These are phyloP conservation scores for Puntigrus tetrazona DNA, from an alignment of 2,113 vertebrate genomes.

Conservation along the genomic window DNA sequence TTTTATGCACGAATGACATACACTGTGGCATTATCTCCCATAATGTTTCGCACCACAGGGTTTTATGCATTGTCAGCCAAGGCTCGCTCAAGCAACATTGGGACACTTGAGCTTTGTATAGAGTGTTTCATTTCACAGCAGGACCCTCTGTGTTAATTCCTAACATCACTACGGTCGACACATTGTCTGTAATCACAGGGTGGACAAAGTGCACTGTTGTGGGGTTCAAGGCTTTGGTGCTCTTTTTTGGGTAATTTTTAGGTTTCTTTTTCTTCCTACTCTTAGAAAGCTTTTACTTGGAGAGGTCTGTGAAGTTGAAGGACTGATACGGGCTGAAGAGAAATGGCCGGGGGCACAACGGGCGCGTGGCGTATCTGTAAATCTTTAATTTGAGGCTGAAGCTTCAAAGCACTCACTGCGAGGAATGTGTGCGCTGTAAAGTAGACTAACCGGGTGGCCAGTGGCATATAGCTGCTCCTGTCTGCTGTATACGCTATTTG, in stretches of 20 bases:
- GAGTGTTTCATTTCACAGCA: neutral
- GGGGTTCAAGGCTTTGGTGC: neutral
- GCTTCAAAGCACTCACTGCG: neutral
- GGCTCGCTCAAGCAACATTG: neutral
- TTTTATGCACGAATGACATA: neutral
- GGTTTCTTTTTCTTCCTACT: neutral
- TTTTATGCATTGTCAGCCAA: neutral
- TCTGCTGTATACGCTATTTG: neutral
- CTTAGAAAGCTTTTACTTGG: conserved; percentile 29
- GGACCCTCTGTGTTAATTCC: conserved; percentile 1
- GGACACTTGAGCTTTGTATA: neutral
- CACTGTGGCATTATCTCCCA: neutral
- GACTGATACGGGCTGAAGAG: neutral
- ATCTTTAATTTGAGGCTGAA: conserved; percentile 34
- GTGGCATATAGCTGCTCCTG: neutral
- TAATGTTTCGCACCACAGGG: neutral
- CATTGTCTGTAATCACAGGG: conserved; percentile 7
- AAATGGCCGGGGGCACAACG: neutral
- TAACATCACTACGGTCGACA: neutral
- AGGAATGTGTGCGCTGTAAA: neutral
- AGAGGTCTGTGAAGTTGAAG: conserved; percentile 19
- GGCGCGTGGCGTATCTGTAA: conserved; percentile 1
- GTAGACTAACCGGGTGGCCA: conserved; percentile 15
- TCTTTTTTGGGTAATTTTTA: conserved; percentile 1
- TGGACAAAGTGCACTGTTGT: conserved; percentile 13